These are phyloP conservation scores for Hydrocynus forskahlii DNA, from an alignment of 2,797 vertebrate genomes.

Conservation along the genomic window DNA sequence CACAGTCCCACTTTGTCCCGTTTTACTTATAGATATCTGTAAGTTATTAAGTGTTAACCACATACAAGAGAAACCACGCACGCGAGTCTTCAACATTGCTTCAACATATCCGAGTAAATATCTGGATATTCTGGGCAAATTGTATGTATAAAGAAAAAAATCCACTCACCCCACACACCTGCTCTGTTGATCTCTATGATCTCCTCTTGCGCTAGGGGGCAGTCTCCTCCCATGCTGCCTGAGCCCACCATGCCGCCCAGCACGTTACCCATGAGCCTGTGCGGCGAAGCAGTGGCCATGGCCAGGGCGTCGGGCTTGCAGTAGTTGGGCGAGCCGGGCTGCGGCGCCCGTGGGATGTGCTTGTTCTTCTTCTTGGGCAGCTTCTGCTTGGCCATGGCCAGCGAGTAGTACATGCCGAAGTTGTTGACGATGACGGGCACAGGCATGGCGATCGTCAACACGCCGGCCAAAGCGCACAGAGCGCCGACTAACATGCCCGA, in stretches of 20 bases:
- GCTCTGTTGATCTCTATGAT: conserved; percentile 95
- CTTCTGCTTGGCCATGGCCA: conserved; percentile 99
- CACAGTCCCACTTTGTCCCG: no score
- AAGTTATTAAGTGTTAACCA: no score
- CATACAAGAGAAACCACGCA: no score
- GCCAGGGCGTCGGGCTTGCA: conserved; percentile 90
- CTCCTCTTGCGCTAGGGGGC: conserved; percentile 93
- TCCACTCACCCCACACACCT: conserved; percentile 68
- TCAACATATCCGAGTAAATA: no score
- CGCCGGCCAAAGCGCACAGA: conserved; percentile 92
- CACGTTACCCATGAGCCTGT: conserved; percentile 97
- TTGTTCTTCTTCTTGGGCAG: conserved; percentile 97
- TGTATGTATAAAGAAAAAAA: not conserved
- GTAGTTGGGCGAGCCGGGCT: conserved; percentile 89
- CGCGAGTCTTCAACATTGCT: no score
- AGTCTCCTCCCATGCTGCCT: conserved; percentile 91
- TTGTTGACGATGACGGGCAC: conserved; percentile 99
- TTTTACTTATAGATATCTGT: no score
- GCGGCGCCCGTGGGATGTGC: conserved; percentile 90
- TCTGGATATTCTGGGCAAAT: not conserved
- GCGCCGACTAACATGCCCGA: conserved; percentile 98
- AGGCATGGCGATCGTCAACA: conserved; percentile 98
- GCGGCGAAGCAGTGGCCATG: conserved; percentile 97
- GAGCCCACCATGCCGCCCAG: conserved; percentile 96
- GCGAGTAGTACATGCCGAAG: conserved; percentile 99